These are phyloP conservation scores for Eupeodes corollae DNA, from an alignment of 1,140 invertebrate species.

Conservation along the genomic window DNA sequence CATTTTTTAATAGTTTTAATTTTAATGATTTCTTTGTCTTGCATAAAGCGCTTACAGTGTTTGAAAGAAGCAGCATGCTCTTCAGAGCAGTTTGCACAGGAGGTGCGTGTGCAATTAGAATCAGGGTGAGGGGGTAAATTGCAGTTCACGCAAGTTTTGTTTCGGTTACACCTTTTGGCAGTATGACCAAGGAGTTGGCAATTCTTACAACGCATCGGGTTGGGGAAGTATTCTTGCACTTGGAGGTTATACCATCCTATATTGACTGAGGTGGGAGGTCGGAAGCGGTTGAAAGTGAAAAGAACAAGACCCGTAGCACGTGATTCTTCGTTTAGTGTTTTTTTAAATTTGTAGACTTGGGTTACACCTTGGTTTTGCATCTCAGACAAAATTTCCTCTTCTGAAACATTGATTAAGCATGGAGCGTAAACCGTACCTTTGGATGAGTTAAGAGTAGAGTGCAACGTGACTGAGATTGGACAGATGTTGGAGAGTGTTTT, in stretches of 20 bases:
- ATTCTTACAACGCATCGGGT: not conserved
- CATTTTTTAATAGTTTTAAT: not conserved
- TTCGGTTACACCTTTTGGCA: not conserved
- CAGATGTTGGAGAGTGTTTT: no score
- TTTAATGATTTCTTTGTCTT: not conserved
- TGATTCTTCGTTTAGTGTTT: not conserved
- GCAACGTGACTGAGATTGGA: no score
- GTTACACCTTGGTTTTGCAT: not conserved
- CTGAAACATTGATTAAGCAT: not conserved
- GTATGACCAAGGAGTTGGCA: not conserved
- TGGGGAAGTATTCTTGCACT: not conserved
- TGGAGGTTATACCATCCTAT: not conserved
- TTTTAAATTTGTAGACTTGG: not conserved
- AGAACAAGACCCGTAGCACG: not conserved
- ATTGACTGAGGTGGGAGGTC: not conserved
- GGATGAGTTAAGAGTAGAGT: not conserved
- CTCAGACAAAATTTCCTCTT: not conserved
- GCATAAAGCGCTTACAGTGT: not conserved
- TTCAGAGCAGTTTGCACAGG: not conserved
- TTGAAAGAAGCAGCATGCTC: not conserved
- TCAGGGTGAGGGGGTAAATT: not conserved
- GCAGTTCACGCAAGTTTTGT: not conserved
- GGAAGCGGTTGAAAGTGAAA: not conserved
- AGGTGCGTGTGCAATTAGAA: not conserved
- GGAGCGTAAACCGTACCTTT: constrained; percentile 3